Base-by-base conservation (phyloP, 2,888 invertebrate genomes). In the Antheraea assamensis region DNA sequence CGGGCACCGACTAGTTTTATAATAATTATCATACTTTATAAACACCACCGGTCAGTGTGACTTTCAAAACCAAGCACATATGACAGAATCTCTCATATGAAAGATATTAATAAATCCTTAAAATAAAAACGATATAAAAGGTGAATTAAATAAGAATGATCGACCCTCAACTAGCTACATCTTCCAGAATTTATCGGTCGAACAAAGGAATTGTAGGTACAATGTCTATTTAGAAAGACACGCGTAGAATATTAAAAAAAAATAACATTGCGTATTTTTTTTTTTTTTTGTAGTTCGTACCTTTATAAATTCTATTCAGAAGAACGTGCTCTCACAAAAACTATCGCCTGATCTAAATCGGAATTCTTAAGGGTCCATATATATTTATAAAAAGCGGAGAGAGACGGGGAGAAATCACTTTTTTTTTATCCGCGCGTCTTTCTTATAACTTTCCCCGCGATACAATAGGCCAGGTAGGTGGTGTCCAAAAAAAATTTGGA, bases 401-500 rank as follows among this genome's bases (percentile, higher is more conserved):
- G 84, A 85, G 86, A 86, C 84, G 79, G 81, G 82, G 84, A 86
- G 90, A 90, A 92, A 92, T 91, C 89, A 85, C 78, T 80, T 88
- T 91, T 91, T 42, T 64, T 91, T 91, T 90, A 85, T 86, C 74
- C 76, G 80, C 83, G 82, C 82, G 79, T 90, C 92, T 93, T 92
- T 92, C 92, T 89, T 90, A 88, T 90, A 89, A 92, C 93, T 94
- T 94, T 94, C 94, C 89, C 92, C 85, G 78, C 82, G 83, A 81
- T 84, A 91, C 89, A 92, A 92, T 88, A 81, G 73, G 78, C 86
- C 93, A 93, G 93, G 93, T 93, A 93, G 91, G 80, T 82, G 86
- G 82, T 75, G 79, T 74, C 78, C 79, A 86, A 90, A 90, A 90
- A 42, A 58, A 91, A 88, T 83, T 77, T 79, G 80, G 81, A 80